Conservation (phyloP, 2,888 invertebrate species). For the Tholera decimalis region DNA sequence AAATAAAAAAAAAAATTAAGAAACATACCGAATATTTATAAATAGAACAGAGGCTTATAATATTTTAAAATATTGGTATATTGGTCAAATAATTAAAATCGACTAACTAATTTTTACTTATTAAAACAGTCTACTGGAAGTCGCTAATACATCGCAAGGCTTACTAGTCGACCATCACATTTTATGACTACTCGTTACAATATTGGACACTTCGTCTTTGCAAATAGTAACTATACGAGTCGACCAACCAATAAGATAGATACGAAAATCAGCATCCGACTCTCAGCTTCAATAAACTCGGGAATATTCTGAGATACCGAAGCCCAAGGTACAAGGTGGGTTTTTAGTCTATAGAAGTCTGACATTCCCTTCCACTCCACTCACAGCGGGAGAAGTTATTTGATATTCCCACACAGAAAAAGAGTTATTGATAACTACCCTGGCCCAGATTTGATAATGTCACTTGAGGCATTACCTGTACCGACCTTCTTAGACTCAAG, state of each 20-base stretch:
- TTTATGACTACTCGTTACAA: slow-evolving; percentile 7
- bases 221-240: neutral
- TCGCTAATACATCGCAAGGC: slow-evolving; percentile 40
- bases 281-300: no score
- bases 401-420: no score
- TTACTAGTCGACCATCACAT: slow-evolving; percentile 42
- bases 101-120: slow-evolving; percentile 28
- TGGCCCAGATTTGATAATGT: neutral
- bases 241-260: neutral
- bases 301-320: no score
- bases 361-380: no score
- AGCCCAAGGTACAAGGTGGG: no score
- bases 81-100: slow-evolving; percentile 42
- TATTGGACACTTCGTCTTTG: slow-evolving; percentile 1
- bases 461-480: neutral
- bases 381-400: no score
- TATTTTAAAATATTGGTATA: slow-evolving; percentile 37
- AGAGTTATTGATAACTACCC: no score
- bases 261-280: no score
- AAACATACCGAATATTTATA: slow-evolving; percentile 44
- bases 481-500: neutral
- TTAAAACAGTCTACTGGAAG: slow-evolving; percentile 15
- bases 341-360: no score
- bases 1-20: slow-evolving; percentile 15
- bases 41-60: slow-evolving; percentile 26